phyloP scores from a whole-genome alignment of 2,888 invertebrate genomes.

The Dichetophora obliterata region DNA sequence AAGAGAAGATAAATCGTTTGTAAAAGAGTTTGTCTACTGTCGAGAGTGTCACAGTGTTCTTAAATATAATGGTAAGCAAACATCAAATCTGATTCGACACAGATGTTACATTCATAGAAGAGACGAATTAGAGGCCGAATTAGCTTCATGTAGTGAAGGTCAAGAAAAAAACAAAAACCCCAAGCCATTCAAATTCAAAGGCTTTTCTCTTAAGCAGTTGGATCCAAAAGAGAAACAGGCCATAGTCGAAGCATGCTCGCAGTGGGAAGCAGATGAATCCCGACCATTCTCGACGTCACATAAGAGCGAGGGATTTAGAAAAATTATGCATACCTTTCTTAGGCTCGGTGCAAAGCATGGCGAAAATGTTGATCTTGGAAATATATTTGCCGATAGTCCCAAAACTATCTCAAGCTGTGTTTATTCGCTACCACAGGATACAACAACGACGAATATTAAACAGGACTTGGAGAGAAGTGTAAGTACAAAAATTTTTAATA shows the following conservation, averaged over 20 bases:
- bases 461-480: too few species aligned
- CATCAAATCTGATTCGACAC: slow-evolving; percentile 27
- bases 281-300: not conserved
- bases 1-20: slow-evolving; percentile 8
- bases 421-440: not conserved
- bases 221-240: too few species aligned
- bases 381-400: not conserved
- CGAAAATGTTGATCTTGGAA: not conserved
- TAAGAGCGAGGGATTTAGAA: not conserved
- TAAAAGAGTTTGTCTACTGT: slow-evolving; percentile 18
- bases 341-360: slow-evolving; percentile 5
- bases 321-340: not conserved
- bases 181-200: too few species aligned
- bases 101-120: slow-evolving; percentile 15
- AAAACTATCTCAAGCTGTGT: not conserved
- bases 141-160: too few species aligned
- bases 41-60: slow-evolving; percentile 4
- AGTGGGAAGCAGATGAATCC: not conserved
- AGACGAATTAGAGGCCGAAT: too few species aligned
- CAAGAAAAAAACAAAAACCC: too few species aligned
- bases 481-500: too few species aligned
- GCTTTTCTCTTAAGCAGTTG: too few species aligned
- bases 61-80: slow-evolving; percentile 22
- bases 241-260: not conserved
- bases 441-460: too few species aligned